Evolutionary conservation across 2,888 invertebrate species (phyloP).

Genomic region (Ischnura elegans): DNA sequence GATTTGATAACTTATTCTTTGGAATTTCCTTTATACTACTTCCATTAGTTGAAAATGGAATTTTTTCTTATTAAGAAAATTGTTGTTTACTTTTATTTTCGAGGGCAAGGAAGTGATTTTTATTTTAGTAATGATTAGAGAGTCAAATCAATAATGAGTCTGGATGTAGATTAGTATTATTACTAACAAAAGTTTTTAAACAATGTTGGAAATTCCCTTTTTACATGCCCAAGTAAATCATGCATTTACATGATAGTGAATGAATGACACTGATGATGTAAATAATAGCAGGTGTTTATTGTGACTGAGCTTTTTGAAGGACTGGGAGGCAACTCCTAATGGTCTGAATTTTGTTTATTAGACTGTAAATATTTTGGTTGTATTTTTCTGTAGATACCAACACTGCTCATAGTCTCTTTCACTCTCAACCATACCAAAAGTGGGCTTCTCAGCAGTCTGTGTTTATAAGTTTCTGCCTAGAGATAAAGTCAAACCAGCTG

Average conservation of each 20-base stretch:
- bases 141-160: constrained; percentile 50
- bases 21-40: constrained; percentile 40
- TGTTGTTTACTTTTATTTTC: constrained; percentile 59
- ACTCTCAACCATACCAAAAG: constrained; percentile 64
- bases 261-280: constrained; percentile 68
- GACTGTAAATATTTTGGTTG: constrained; percentile 62
- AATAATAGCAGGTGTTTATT: constrained; percentile 71
- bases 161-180: constrained; percentile 65
- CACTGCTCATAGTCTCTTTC: constrained; percentile 61
- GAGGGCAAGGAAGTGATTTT: constrained; percentile 50
- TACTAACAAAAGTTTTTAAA: constrained; percentile 59
- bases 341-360: constrained; percentile 56
- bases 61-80: constrained; percentile 52
- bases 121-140: constrained; percentile 60
- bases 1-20: constrained; percentile 51
- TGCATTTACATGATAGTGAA: constrained; percentile 68
- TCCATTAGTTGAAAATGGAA: constrained; percentile 53
- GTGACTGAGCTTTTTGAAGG: constrained; percentile 67
- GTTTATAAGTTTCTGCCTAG: constrained; percentile 55
- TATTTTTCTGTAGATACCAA: constrained; percentile 66
- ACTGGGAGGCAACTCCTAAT: constrained; percentile 16
- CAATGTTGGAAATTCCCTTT: constrained; percentile 62
- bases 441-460: constrained; percentile 64
- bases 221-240: constrained; percentile 65
- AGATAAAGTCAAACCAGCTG: constrained; percentile 36